These are phyloP conservation scores for Anisognathus igniventris DNA, from an alignment of 2,797 vertebrate genomes.

Conservation along the genomic window DNA sequence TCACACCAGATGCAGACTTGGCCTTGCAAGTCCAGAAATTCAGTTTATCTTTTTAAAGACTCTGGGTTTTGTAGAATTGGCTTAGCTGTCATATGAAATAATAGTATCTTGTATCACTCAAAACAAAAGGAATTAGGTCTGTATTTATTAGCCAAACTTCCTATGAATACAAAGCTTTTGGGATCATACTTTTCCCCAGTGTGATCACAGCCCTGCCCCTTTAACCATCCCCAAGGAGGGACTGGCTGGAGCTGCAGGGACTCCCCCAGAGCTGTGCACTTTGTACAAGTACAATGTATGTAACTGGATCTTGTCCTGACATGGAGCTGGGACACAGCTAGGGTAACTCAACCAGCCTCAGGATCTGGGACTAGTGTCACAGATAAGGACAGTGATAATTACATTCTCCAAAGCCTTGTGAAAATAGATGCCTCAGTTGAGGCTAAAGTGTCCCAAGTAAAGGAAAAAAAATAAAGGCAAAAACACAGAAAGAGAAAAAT, in stretches of 20 bases:
- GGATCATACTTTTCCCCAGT: neutral
- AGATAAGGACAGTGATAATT: neutral
- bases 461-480: neutral
- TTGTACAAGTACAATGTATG: neutral
- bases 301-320: neutral
- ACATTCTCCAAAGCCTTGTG: neutral
- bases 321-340: neutral
- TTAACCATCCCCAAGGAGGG: neutral
- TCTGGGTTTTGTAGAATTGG: neutral
- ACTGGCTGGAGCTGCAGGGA: neutral
- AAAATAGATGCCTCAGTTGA: neutral
- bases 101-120: neutral
- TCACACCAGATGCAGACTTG: neutral
- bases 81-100: neutral
- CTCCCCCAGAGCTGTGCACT: neutral
- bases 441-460: neutral
- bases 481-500: neutral
- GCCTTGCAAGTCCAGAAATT: neutral
- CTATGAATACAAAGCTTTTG: neutral
- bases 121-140: neutral
- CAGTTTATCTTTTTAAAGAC: neutral
- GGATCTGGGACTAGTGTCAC: neutral
- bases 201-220: neutral
- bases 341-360: neutral
- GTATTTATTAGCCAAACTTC: neutral